Evolutionary conservation across 2,113 vertebrate species (phyloP), one percentile per base, ranked within the genome.

Genomic region (Aphyosemion australe): DNA sequence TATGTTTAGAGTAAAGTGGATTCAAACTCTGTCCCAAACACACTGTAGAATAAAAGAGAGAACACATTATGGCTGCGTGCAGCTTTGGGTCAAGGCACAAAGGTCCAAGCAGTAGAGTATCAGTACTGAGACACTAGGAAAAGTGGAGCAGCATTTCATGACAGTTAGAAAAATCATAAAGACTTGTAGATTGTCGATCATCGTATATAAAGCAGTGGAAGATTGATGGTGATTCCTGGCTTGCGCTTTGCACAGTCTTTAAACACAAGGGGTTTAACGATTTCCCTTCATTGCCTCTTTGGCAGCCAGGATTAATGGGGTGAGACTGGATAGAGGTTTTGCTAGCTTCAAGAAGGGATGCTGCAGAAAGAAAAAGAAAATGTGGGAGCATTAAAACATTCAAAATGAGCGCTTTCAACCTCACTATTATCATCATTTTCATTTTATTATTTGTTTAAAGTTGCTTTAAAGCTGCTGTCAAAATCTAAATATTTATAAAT

Each of bases 241-340:
- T 6, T 63, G 20, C n/a, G 34, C 18, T 67, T 13, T 37, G 2
- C 15, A 48, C 1, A 52, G 62, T 83, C 61, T 68, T 68, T 65
- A 2, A 31, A 41, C 51, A 49, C 49, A 10, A 31, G 21, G 43
- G 15, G n/a, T 74, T 37, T 89, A 91, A 62, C 88, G 91, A 82
- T 87, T 93, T 87, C 87, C 90, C 79, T 61, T 92, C 90, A 92
- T 92, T 64, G 92, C 90, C 72, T 93, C 92, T 73, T 92, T 93
- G 72, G 92, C 89, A 18, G 92, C 92, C 66, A 93, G 83, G 79
- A 93, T 93, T 80, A 93, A 90, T 0, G 92, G 92, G 14, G 90
- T 92, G 76, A 93, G 90, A 65, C 90, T 93, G 84, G 92, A 92
- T 41, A 93, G 85, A 71, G 92, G 92, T 64, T 93, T 93, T 13